phyloP scores from a whole-genome alignment of 2,797 vertebrate genomes.

The Hypotaenidia philippensis region DNA sequence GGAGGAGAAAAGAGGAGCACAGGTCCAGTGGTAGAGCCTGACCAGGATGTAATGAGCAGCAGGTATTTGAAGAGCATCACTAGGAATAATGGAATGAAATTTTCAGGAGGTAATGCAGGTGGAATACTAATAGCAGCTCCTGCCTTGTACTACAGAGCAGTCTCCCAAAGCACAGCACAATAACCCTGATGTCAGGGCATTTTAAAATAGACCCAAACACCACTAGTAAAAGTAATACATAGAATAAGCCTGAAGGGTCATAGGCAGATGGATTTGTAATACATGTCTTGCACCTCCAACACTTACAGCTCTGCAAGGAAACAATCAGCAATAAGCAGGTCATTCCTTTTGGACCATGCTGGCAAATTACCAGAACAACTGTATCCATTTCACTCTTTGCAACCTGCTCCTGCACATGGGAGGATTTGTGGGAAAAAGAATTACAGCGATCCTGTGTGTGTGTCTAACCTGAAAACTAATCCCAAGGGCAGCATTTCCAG shows the following conservation, averaged over 20 bases:
- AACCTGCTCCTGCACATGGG: not conserved
- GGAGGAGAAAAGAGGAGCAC: not conserved
- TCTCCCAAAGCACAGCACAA: not conserved
- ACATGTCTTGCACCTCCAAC: not conserved
- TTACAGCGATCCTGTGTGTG: not conserved
- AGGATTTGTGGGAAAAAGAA: not conserved
- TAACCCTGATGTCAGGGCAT: not conserved
- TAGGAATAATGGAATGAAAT: slow-evolving; percentile 15
- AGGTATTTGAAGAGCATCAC: not conserved
- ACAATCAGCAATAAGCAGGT: not conserved
- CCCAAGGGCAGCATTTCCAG: not conserved
- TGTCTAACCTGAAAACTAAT: not conserved
- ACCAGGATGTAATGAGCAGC: not conserved
- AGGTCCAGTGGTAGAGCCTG: not conserved
- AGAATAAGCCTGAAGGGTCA: not conserved
- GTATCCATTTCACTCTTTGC: not conserved
- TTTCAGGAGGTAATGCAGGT: not conserved
- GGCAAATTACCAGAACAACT: not conserved
- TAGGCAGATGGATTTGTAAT: not conserved
- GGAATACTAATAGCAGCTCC: not conserved
- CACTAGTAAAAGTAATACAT: not conserved
- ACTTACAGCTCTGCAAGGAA: not conserved
- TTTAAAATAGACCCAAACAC: not conserved
- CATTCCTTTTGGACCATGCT: not conserved
- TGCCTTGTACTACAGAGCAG: not conserved